Conservation (phyloP, 2,797 vertebrate genomes). For the Esox masquinongy region DNA sequence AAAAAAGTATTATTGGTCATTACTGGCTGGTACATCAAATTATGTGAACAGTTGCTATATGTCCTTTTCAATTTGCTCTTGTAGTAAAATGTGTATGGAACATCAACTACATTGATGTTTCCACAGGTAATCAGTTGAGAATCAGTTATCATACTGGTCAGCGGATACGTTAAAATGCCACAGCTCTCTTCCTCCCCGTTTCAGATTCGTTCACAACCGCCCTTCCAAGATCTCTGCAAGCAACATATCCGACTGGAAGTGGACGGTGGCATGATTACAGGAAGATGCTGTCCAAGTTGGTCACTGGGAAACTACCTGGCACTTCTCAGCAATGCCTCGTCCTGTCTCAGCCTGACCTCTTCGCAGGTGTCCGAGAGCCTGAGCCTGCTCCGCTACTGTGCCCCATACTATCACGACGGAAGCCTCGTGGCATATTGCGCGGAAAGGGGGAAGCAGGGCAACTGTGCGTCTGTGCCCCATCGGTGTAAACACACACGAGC, state of each 20-base stretch:
- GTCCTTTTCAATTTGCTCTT: background rate
- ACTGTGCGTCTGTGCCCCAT: slow-evolving; percentile 84
- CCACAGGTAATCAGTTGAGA: background rate
- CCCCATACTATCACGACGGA: slow-evolving; percentile 88
- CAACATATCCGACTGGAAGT: slow-evolving; percentile 65
- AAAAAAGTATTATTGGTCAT: background rate
- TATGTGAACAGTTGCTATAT: background rate
- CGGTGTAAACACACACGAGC: slow-evolving; percentile 84
- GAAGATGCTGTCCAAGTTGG: slow-evolving; percentile 95
- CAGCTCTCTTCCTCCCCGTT: slow-evolving; percentile 40
- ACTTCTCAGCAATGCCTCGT: slow-evolving; percentile 90
- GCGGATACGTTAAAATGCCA: background rate
- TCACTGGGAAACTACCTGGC: slow-evolving; percentile 96
- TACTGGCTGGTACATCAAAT: background rate
- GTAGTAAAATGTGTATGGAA: background rate
- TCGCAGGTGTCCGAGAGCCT: slow-evolving; percentile 87
- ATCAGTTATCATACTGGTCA: background rate
- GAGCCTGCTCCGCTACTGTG: slow-evolving; percentile 87
- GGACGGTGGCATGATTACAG: slow-evolving; percentile 61
- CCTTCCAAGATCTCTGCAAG: slow-evolving; percentile 89
- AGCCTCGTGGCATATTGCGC: slow-evolving; percentile 82
- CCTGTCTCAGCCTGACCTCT: slow-evolving; percentile 88
- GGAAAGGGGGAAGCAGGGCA: slow-evolving; percentile 74
- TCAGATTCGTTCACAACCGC: slow-evolving; percentile 89
- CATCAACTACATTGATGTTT: background rate